Percentiles rank a stretch among this genome's conserved stretches.
phyloP scores from a whole-genome alignment of 2,888 invertebrate species.

The Drosophila meridiana region DNA sequence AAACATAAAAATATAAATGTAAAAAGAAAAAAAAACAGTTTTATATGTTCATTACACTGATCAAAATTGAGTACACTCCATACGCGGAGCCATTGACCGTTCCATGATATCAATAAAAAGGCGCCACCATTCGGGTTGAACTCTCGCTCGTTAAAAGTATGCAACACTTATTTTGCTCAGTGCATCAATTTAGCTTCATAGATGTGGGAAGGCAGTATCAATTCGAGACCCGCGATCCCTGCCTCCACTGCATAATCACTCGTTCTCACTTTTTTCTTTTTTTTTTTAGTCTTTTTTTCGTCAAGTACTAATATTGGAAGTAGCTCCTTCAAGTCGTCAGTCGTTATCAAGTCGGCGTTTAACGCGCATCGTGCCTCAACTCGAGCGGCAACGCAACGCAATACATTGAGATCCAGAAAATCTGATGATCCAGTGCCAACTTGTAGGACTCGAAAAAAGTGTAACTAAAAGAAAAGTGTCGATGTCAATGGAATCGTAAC shows the following conservation, averaged over 20 bases:
- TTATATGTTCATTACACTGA: conserved; percentile 36
- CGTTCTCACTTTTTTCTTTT: conserved; percentile 21
- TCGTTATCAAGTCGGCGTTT: conserved; percentile 76
- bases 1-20: conserved; percentile 22
- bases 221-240: conserved; percentile 14
- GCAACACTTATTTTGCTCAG: conserved; percentile 49
- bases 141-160: conserved; percentile 34
- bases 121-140: not conserved
- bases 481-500: conserved; percentile 14
- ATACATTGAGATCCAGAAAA: conserved; percentile 7
- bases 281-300: conserved; percentile 10
- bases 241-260: conserved; percentile 1
- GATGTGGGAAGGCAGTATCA: conserved; percentile 43
- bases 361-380: conserved; percentile 50
- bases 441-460: conserved; percentile 29
- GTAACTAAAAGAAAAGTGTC: conserved; percentile 4
- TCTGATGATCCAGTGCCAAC: conserved; percentile 14
- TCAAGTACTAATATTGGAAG: conserved; percentile 40
- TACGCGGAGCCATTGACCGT: conserved; percentile 29
- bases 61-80: conserved; percentile 9
- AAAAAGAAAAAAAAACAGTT: not conserved
- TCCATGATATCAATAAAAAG: not conserved
- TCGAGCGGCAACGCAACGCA: not conserved
- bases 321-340: conserved; percentile 60
- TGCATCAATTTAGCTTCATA: conserved; percentile 48